phyloP scores from a whole-genome alignment of 2,888 invertebrate genomes.

The Phyllotreta cruciferae region DNA sequence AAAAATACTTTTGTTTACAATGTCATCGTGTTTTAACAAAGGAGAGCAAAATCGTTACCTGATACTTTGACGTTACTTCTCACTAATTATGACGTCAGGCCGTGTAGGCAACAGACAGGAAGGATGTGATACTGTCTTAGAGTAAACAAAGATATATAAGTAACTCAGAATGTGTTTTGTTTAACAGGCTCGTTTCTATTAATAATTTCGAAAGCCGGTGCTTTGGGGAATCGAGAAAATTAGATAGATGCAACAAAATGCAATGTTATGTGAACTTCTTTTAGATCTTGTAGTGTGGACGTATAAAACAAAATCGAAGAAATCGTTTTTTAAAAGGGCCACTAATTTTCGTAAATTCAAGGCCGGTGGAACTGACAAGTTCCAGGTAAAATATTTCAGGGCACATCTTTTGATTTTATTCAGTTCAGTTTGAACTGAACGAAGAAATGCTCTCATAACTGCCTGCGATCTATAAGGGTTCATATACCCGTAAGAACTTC shows the following conservation, averaged over 20 bases:
- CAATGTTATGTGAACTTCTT: too few relatives aligned
- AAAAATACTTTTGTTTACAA: slow-evolving; percentile 32
- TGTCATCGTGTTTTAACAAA: slow-evolving; percentile 26
- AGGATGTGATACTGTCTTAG: slow-evolving; percentile 16
- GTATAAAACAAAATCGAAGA: slow-evolving; percentile 4
- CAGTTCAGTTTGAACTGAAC: slow-evolving; percentile 8
- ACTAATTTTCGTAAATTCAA: slow-evolving; percentile 16
- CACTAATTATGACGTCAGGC: slow-evolving; percentile 26
- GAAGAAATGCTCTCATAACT: slow-evolving; percentile 15
- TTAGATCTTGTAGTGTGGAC: neutral
- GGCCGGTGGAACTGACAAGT: slow-evolving; percentile 11
- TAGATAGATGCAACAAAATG: too few relatives aligned
- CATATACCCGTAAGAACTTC: too few relatives aligned
- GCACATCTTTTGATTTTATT: slow-evolving; percentile 15
- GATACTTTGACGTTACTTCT: slow-evolving; percentile 25
- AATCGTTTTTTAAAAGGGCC: slow-evolving; percentile 5
- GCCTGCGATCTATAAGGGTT: too few relatives aligned
- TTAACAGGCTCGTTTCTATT: too few relatives aligned
- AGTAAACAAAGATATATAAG: slow-evolving; percentile 27
- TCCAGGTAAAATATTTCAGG: slow-evolving; percentile 23
- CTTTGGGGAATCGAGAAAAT: too few relatives aligned
- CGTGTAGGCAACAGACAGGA: slow-evolving; percentile 9
- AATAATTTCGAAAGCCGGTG: too few relatives aligned
- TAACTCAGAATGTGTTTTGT: slow-evolving; percentile 24
- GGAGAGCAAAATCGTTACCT: slow-evolving; percentile 25